Base-by-base conservation (phyloP, 2,797 vertebrate species). In the Parauchenoglanis ngamensis region DNA sequence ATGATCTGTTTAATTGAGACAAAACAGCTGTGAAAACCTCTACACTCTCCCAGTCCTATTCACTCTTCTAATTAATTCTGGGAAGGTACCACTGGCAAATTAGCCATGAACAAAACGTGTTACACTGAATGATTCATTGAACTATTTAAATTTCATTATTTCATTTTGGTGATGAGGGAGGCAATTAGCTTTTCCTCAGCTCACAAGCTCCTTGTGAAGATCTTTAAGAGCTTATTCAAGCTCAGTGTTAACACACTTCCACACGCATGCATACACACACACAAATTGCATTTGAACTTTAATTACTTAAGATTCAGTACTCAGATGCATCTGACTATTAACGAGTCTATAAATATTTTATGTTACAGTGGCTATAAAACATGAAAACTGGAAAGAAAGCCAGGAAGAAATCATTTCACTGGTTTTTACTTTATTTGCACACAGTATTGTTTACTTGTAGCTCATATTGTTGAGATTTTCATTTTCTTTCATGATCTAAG, bases 1-100 rank as follows among this genome's bases (percentile, higher is more conserved):
- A 91, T 90, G 89, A 93, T 89, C 85, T 87, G 88, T 92, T 92
- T 94, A 93, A 94, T 94, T 92, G 93, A 90, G 93, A 92, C 76
- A 83, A 90, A 93, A 88, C 77, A 70, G 89, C 89, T 87, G 90
- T 89, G 88, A 93, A 85, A 90, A 88, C 90, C 88, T 90, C 78
- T 82, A 70, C 87, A 79, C 88, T 63, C 91, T 92, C 83, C 92
- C 75, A 77, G 28, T 93, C 81, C 90, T 83, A 40, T 63, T 86
- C 85, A 88, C 13, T 75, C 75, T 3, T 82, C 82, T 88, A 90
- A 93, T 94, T 92, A 91, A 92, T 94, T 93, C 87, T 87, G 75
- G 56, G 89, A 91, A 91, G 88, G 65, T 85, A 91, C 93, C 90
- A 87, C 89, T 90, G 93, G 92, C 88, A 90, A 91, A 92, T 92